Evolutionary conservation across 2,113 vertebrate genomes (phyloP).

Genomic region (Protobothrops flavoviridis): DNA sequence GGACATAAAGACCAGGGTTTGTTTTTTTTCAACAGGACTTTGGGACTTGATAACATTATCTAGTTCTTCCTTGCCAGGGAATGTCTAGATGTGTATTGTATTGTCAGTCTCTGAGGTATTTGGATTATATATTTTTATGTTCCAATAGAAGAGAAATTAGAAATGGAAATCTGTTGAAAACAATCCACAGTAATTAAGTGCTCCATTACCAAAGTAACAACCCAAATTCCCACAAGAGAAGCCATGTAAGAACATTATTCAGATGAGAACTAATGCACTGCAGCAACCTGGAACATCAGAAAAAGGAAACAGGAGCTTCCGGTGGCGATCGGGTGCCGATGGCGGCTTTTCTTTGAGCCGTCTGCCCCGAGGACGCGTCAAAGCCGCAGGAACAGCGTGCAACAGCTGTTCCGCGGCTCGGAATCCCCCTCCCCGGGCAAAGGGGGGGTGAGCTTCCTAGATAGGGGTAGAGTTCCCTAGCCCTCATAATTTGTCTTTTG

Average conservation of each 20-base stretch:
- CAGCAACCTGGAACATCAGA: not conserved
- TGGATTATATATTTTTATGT: not conserved
- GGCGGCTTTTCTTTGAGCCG: too few relatives aligned
- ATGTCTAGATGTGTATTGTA: not conserved
- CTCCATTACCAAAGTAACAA: not conserved
- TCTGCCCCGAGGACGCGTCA: too few relatives aligned
- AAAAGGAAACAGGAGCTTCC: not conserved
- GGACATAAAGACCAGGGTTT: not conserved
- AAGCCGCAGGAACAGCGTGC: too few relatives aligned
- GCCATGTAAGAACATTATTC: not conserved
- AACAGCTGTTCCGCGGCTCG: too few relatives aligned
- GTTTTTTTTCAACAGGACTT: not conserved
- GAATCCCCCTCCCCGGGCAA: too few relatives aligned
- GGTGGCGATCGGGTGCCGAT: too few relatives aligned
- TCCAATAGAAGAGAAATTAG: not conserved
- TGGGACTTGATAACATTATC: not conserved
- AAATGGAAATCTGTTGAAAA: not conserved
- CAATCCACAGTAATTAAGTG: not conserved
- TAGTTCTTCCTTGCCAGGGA: not conserved
- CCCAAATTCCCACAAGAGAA: not conserved
- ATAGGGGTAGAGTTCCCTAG: too few relatives aligned
- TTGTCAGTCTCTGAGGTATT: not conserved
- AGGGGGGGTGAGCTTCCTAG: too few relatives aligned
- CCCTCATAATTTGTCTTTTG: too few relatives aligned
- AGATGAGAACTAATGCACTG: not conserved